phyloP scores from a whole-genome alignment of 1,140 invertebrate genomes.

The Oreohelix idahoensis region DNA sequence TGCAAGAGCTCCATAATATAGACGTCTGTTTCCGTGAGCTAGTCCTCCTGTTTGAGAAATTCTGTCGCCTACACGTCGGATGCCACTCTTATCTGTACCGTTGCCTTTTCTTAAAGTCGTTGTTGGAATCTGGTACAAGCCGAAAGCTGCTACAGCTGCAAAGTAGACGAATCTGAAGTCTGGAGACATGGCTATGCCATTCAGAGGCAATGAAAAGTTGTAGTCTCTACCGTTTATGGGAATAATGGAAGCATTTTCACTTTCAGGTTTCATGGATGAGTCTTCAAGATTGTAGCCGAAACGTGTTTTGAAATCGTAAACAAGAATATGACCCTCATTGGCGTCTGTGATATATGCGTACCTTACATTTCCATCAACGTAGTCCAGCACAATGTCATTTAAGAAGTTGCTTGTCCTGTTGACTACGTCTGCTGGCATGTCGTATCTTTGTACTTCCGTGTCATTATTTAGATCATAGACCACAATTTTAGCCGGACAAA shows the following conservation, averaged over 20 bases:
- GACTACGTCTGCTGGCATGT: constrained; percentile 47
- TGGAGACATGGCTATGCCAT: constrained; percentile 61
- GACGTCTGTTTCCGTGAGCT: constrained; percentile 40
- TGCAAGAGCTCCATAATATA: constrained; percentile 48
- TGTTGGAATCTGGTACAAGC: constrained; percentile 44
- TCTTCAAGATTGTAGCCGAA: constrained; percentile 46
- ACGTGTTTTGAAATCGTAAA: constrained; percentile 45
- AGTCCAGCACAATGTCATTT: no score
- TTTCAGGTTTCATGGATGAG: constrained; percentile 46
- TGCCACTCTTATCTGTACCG: not conserved
- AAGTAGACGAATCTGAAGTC: constrained; percentile 56
- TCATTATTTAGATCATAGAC: no score
- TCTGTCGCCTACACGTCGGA: constrained; percentile 42
- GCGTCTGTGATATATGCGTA: constrained; percentile 58
- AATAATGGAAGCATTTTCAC: constrained; percentile 17
- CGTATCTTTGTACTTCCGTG: constrained; percentile 31
- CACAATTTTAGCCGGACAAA: constrained; percentile 54
- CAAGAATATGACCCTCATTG: constrained; percentile 39
- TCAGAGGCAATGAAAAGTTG: constrained; percentile 35
- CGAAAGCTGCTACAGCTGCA: constrained; percentile 39
- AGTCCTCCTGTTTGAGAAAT: constrained; percentile 45
- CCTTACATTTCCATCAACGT: constrained; percentile 43
- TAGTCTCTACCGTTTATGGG: constrained; percentile 3
- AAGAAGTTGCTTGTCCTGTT: constrained; percentile 49
- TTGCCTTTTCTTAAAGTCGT: constrained; percentile 15